Evolutionary conservation across 1,140 invertebrate species (phyloP).

Genomic region (Cylas formicarius): DNA sequence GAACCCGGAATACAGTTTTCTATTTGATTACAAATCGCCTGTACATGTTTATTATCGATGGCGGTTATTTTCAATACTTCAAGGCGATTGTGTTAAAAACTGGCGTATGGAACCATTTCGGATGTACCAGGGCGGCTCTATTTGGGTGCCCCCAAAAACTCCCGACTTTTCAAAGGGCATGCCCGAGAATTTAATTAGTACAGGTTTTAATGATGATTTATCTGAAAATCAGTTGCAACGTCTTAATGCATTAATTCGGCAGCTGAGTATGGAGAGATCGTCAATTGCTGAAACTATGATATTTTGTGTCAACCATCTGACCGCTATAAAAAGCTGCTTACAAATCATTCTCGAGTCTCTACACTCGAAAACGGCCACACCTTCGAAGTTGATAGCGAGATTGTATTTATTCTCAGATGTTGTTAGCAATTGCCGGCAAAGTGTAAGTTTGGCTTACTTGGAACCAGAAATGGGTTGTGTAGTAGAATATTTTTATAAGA

Average conservation of each 20-base stretch:
- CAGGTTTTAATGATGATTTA: conserved; percentile 47
- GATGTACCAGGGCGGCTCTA: conserved; percentile 92
- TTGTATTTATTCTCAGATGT: conserved; percentile 95
- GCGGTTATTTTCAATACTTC: conserved; percentile 85
- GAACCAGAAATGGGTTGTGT: no score
- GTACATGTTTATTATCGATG: conserved; percentile 97
- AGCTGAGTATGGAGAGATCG: conserved; percentile 72
- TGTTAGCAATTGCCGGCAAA: conserved; percentile 91
- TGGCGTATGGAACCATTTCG: conserved; percentile 38
- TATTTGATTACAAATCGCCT: conserved; percentile 95
- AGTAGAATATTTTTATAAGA: no score
- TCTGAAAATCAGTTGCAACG: conserved; percentile 53
- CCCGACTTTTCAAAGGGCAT: conserved; percentile 87
- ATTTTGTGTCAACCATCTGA: conserved; percentile 95
- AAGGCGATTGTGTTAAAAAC: conserved; percentile 4
- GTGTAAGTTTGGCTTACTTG: no score
- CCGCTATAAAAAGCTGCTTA: conserved; percentile 91
- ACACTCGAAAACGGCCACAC: conserved; percentile 68
- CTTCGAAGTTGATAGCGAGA: conserved; percentile 86
- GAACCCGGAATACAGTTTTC: conserved; percentile 91
- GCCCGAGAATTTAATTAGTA: conserved; percentile 71
- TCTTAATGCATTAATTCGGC: conserved; percentile 84
- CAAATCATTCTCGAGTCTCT: conserved; percentile 81
- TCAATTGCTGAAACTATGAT: conserved; percentile 92
- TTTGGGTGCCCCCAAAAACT: conserved; percentile 90